Evolutionary conservation across 2,888 invertebrate species (phyloP), one percentile per base, ranked within the genome.

Genomic region (Disparrhopalites patrizii): DNA sequence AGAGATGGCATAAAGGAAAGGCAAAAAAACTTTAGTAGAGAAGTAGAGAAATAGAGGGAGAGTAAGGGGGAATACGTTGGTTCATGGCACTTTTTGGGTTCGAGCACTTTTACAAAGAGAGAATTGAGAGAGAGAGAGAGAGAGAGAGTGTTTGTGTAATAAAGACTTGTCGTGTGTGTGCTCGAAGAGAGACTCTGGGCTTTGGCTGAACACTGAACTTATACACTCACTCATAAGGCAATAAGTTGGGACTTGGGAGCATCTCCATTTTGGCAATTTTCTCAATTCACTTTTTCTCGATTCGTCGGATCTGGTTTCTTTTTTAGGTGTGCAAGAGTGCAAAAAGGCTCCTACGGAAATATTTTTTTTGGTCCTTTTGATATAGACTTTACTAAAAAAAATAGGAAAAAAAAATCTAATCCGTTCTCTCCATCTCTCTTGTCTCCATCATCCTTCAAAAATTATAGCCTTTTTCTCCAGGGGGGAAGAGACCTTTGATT

Each of bases 221-320:
- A 54, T 54, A 54, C 54, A 54, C 54, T 54, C 31, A 54, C 54
- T 54, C 31, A 31, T 31, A 54, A 54, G 54, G 54, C 31, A 54
- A 54, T 54, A 54, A 52, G 31, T 28, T 54, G 30, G 40, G n/a
- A n/a, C n/a, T 7, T 8, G 50, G 60, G 28, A 60, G 60, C 60
- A 60, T 47, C 60, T 60, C 60, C 60, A 60, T 60, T 38, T 60
- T 60, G 60, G 60, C 60, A 47, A 60, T 60, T 60, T 60, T 60
- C 60, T 47, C 54, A 54, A 18, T 54, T 54, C 31, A 28, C 54
- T 54, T 54, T 54, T 54, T 54, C 54, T 31, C 31, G 54, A 54
- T 31, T 54, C 30, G 30, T 54, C 31, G 54, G 31, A 31, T 54
- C 54, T 30, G 31, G 30, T 31, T 30, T 47, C 47, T n/a, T 54